Conservation (phyloP, 1,140 invertebrate species). For the Nixonia krombeini region DNA sequence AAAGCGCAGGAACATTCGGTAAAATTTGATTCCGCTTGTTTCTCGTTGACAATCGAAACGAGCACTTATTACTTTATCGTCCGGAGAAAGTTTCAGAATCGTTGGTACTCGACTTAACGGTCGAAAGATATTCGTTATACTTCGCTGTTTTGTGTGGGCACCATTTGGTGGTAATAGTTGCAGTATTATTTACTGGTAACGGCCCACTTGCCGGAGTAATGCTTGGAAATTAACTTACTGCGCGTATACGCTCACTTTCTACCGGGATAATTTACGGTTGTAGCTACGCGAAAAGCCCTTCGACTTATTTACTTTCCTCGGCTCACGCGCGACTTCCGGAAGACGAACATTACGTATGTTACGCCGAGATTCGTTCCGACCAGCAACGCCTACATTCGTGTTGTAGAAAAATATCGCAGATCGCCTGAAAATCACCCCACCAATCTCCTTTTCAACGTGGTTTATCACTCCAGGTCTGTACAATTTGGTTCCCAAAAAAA, state of each 20-base stretch:
- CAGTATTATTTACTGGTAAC: conserved; percentile 63
- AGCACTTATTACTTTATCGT: no score
- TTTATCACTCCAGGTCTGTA: no score
- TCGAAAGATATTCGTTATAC: background rate
- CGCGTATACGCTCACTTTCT: conserved; percentile 46
- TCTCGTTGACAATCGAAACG: no score
- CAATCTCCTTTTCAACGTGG: no score
- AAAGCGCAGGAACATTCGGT: no score
- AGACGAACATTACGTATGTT: conserved; percentile 28
- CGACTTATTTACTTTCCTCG: conserved; percentile 54
- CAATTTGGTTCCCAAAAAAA: no score
- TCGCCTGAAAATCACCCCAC: no score
- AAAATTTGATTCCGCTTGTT: no score
- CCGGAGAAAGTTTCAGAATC: no score
- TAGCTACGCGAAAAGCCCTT: conserved; percentile 30
- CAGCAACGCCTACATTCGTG: no score
- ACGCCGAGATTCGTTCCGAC: conserved; percentile 30
- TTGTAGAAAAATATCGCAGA: no score
- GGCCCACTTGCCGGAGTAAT: conserved; percentile 51
- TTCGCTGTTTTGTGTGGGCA: conserved; percentile 11
- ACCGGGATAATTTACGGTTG: conserved; percentile 49
- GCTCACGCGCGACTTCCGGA: conserved; percentile 39
- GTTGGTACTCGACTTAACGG: background rate
- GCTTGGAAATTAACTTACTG: conserved; percentile 58
- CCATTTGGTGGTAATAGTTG: conserved; percentile 52